Base-by-base conservation (phyloP, 2,113 vertebrate species). In the Tinamus guttatus region DNA sequence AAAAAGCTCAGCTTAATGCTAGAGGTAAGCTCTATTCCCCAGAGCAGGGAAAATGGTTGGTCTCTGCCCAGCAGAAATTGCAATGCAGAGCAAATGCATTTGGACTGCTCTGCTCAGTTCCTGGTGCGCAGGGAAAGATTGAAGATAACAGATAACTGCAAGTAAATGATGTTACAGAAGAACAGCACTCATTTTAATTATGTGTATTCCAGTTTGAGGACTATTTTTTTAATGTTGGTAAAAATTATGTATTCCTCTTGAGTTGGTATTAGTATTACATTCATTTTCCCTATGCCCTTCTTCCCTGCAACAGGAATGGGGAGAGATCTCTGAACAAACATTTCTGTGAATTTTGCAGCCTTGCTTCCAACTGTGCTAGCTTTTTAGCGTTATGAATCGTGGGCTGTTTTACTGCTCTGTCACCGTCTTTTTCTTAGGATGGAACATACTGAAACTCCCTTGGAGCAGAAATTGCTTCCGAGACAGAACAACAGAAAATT, bases 101-200 rank as follows among this genome's bases (percentile, higher is more conserved):
- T 97, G 75, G 63, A 80, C 87, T 89, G 67, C 62, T 94, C 78
- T 92, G 49, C 65, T 82, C 49, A 30, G 36, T 87, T 94, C 65
- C n/a, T 87, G 15, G 71, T 91, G 87, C 94, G 91, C 58, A 89
- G 91, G 43, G 87, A 87, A 92, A 94, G 87, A 93, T 77, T 43
- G 85, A 69, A 85, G 91, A 64, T 93, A 87, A 80, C 65, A 71
- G 56, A 58, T 80, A 78, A 90, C 49, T 92, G 62, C 70, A 89
- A 92, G 58, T 80, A 94, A 93, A 90, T 89, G 68, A 70, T 90
- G 58, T 90, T 95, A 83, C 47, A 75, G 79, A 94, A 83, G 75
- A 94, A 83, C 45, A 81, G 67, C 71, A 80, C 45, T 81, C 54
- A 77, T 84, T 89, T 91, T 83, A 91, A 86, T 95, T 89, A 71